Conservation (phyloP, 2,797 vertebrate species). For the Lagodon rhomboides region DNA sequence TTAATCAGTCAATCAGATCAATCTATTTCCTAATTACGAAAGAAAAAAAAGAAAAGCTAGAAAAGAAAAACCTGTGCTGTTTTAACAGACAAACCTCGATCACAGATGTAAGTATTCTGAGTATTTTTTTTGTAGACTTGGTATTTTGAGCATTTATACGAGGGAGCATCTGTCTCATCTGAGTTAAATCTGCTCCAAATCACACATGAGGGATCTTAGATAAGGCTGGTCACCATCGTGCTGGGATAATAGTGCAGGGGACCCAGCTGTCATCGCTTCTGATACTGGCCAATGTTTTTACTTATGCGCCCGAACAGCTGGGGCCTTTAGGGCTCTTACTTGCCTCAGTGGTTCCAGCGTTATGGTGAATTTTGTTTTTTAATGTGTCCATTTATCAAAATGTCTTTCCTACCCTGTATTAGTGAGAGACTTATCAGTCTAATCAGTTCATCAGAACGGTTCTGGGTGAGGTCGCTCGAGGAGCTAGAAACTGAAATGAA, state of each 20-base stretch:
- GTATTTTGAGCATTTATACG: conserved; percentile 62
- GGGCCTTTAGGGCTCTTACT: conserved; percentile 63
- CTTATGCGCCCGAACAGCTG: conserved; percentile 77
- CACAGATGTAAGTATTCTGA: conserved; percentile 21
- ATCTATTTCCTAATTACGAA: background rate
- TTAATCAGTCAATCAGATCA: conserved; percentile 3
- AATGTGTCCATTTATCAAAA: conserved; percentile 72
- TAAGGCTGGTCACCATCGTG: conserved; percentile 59
- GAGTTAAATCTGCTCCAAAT: conserved; percentile 76
- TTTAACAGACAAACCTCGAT: conserved; percentile 22
- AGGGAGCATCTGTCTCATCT: conserved; percentile 79
- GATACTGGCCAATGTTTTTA: conserved; percentile 65
- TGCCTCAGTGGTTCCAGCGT: conserved; percentile 58
- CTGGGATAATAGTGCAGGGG: conserved; percentile 50
- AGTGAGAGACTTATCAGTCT: conserved; percentile 48
- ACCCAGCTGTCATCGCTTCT: conserved; percentile 74
- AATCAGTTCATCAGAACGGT: conserved; percentile 53
- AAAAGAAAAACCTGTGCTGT: background rate
- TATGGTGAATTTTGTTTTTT: conserved; percentile 60
- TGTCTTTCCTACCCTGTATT: conserved; percentile 35
- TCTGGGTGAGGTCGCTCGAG: conserved; percentile 46
- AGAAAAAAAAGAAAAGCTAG: background rate
- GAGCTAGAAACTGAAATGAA: conserved; percentile 43
- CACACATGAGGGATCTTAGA: conserved; percentile 69
- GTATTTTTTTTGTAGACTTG: conserved; percentile 19